Conservation (phyloP, 2,888 invertebrate species). For the Trissolcus brochymenae region DNA sequence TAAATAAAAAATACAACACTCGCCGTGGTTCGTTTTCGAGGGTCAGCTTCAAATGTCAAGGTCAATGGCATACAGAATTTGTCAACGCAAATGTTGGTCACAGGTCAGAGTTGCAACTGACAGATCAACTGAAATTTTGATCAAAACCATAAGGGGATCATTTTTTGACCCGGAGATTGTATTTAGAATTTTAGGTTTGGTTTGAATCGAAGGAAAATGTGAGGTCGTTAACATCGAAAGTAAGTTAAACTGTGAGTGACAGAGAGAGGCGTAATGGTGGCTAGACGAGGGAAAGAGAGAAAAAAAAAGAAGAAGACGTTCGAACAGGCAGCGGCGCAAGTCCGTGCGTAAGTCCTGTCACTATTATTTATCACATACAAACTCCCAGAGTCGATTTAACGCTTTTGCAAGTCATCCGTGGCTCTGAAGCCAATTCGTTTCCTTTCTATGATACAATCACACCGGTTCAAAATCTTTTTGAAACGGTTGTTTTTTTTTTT, state of each 20-base stretch:
- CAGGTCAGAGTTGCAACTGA: too few relatives aligned
- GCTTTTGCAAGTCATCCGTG: conserved; percentile 50
- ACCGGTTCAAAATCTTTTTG: too few relatives aligned
- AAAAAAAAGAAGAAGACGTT: conserved; percentile 35
- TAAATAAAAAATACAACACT: too few relatives aligned
- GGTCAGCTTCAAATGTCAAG: too few relatives aligned
- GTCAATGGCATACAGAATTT: not conserved
- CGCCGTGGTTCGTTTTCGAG: too few relatives aligned
- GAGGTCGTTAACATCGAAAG: conserved; percentile 57
- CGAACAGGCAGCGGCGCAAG: conserved; percentile 29
- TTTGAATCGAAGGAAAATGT: conserved; percentile 32
- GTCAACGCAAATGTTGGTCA: not conserved
- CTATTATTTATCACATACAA: conserved; percentile 47
- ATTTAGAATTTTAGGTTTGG: too few relatives aligned
- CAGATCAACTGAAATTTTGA: too few relatives aligned
- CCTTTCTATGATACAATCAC: too few relatives aligned
- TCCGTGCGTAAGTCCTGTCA: conserved; percentile 35
- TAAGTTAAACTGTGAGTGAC: conserved; percentile 39
- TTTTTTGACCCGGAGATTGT: too few relatives aligned
- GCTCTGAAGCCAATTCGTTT: conserved; percentile 1
- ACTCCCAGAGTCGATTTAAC: conserved; percentile 42
- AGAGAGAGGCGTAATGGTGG: conserved; percentile 8
- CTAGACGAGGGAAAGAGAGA: conserved; percentile 14
- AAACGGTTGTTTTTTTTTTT: too few relatives aligned
- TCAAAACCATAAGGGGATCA: too few relatives aligned